Base-by-base conservation (phyloP, 2,888 invertebrate genomes). In the Drosophila histrio region DNA sequence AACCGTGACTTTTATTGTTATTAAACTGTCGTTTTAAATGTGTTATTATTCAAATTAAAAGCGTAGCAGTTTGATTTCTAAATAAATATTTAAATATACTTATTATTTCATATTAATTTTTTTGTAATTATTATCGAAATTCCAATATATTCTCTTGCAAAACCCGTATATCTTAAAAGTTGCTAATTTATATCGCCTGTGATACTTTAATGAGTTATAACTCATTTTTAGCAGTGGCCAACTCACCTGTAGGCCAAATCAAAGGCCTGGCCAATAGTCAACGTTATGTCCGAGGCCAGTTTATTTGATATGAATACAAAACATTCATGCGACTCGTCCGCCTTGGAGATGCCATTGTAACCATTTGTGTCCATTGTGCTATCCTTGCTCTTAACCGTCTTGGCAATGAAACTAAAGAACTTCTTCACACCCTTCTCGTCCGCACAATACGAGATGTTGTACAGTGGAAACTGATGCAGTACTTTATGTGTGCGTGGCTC, bases 381-480 rank as follows among this genome's bases (percentile, higher is more conserved):
- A 21, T 80, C 84, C 41, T 61, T 66, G 21, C 72, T 46, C 72
- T 90, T 90, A 2, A 81, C 79, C 11, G 89, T 78, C 82, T 92
- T 92, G 59, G 80, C 93, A 62, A 92, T 92, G 77, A 92, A 92
- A 87, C 92, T 92, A 92, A 99, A 98, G 93, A 98, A 98, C 85
- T 97, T 96, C 92, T 98, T 99, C 83, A 98, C 98, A 52, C 98
- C 97, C 91, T 99, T 99, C 92, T 99, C 99, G 91, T 99, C 99
- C 1, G 99, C 99, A 93, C 99, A 99, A 93, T 99, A 99, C 0
- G 98, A 99, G 92, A 99, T 99, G 92, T 98, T 95, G 92, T 99
- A 98, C 43, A 99, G 93, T 0, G 99, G 99, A 92, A 98, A 99
- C 92, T 98, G 98, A 92, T 98, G 96, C 90, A 98, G 93, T 60